These are phyloP conservation scores for Silurus asotus DNA, from an alignment of 2,113 vertebrate genomes.

Conservation along the genomic window DNA sequence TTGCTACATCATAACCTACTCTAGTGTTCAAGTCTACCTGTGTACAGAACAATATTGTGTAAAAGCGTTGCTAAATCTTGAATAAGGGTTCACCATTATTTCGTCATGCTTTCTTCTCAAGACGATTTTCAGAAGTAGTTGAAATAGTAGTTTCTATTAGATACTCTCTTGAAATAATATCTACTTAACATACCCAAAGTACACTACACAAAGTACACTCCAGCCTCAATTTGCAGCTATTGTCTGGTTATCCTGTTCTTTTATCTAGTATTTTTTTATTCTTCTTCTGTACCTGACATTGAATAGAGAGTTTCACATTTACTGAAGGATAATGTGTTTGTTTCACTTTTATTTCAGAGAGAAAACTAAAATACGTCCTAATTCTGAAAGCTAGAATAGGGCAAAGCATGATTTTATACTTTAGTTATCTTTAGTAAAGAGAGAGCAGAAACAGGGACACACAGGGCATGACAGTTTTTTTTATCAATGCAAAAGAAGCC, in stretches of 20 bases:
- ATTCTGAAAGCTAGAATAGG: no score
- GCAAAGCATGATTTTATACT: not conserved
- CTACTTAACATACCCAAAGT: not conserved
- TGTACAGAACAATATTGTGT: not conserved
- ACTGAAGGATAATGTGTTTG: not conserved
- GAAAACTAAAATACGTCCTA: no score
- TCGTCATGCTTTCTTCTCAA: not conserved
- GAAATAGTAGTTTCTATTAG: not conserved
- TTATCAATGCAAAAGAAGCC: constrained; percentile 14
- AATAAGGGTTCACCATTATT: not conserved
- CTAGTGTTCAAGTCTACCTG: not conserved
- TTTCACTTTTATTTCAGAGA: no score
- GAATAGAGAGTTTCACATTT: not conserved
- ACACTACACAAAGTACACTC: not conserved
- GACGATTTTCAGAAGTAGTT: not conserved
- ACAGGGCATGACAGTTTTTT: not conserved
- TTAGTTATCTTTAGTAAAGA: not conserved
- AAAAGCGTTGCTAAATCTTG: not conserved
- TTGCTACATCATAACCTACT: not conserved
- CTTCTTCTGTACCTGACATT: not conserved
- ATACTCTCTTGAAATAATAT: constrained; percentile 24
- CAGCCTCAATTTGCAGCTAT: not conserved
- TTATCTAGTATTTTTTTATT: not conserved
- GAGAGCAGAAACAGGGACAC: not conserved
- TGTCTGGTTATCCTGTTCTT: constrained; percentile 1